A percentile compares a stretch with the other conserved stretches of the same genome.
phyloP scores from a whole-genome alignment of 1,140 invertebrate genomes.

The Bemisia tabaci region DNA sequence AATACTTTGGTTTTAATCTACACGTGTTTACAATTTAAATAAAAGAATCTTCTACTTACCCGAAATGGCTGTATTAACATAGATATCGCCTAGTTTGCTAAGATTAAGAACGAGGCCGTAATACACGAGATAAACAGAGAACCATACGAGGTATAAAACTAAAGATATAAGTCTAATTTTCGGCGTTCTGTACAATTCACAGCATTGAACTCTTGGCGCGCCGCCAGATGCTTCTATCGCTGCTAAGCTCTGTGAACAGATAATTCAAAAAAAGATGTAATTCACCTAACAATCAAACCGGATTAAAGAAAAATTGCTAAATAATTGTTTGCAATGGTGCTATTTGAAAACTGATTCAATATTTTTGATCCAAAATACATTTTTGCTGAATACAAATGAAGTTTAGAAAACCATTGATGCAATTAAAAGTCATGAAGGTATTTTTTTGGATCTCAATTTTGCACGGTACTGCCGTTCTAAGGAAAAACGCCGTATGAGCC shows the following conservation, averaged over 20 bases:
- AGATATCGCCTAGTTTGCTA: conserved; percentile 51
- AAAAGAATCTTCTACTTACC: too few relatives aligned
- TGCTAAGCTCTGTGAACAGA: conserved; percentile 11
- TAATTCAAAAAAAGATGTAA: too few relatives aligned
- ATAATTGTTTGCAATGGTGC: not conserved
- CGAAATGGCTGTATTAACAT: conserved; percentile 40
- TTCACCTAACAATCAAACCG: too few relatives aligned
- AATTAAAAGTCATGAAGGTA: too few relatives aligned
- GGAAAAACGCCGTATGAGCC: too few relatives aligned
- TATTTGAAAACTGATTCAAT: not conserved
- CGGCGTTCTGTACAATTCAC: conserved; percentile 44
- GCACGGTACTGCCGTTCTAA: too few relatives aligned
- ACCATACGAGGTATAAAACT: conserved; percentile 52
- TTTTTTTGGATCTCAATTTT: too few relatives aligned
- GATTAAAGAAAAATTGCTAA: not conserved
- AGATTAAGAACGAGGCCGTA: conserved; percentile 56
- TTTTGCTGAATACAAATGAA: too few relatives aligned
- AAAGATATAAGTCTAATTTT: conserved; percentile 47
- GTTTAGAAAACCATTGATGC: too few relatives aligned
- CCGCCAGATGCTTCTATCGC: conserved; percentile 9
- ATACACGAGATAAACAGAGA: conserved; percentile 54
- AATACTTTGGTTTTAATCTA: too few relatives aligned
- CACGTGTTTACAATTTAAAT: too few relatives aligned
- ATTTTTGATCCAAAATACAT: too few relatives aligned
- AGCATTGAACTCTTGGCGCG: conserved; percentile 33